A percentile compares a stretch with the other conserved stretches of the same genome.
Evolutionary conservation across 2,888 invertebrate genomes (phyloP).

Genomic region (Balanococcus diminutus): DNA sequence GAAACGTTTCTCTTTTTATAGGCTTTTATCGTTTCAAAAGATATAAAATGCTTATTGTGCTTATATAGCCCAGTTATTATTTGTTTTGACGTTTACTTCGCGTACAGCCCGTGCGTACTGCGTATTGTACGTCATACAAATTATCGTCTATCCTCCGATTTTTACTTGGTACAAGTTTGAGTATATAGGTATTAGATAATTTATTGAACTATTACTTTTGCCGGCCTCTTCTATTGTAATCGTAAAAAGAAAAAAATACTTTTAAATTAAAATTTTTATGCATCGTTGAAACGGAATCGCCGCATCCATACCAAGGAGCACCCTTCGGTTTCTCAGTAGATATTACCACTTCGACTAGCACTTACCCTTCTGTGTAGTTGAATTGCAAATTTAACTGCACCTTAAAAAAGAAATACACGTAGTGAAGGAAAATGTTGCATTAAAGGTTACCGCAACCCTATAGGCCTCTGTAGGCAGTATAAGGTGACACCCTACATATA

Average conservation of each 20-base stretch:
- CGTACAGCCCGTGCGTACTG: background rate
- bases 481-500: conserved; percentile 4
- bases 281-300: background rate
- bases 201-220: conserved; percentile 36
- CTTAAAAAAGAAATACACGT: background rate
- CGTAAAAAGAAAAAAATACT: background rate
- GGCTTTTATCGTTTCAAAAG: conserved; percentile 42
- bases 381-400: conserved; percentile 3
- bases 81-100: conserved; percentile 42
- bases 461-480: too few species aligned
- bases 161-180: too few species aligned
- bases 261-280: conserved; percentile 24
- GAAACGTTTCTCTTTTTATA: conserved; percentile 30
- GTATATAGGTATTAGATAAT: background rate
- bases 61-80: conserved; percentile 29
- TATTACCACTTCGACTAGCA: background rate
- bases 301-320: background rate
- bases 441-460: conserved; percentile 24
- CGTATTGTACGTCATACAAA: conserved; percentile 20
- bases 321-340: background rate
- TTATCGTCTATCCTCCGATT: background rate
- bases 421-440: background rate
- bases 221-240: conserved; percentile 7
- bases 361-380: background rate
- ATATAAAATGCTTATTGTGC: conserved; percentile 39